phyloP scores from a whole-genome alignment of 2,888 invertebrate species.

The Isoperla grammatica region DNA sequence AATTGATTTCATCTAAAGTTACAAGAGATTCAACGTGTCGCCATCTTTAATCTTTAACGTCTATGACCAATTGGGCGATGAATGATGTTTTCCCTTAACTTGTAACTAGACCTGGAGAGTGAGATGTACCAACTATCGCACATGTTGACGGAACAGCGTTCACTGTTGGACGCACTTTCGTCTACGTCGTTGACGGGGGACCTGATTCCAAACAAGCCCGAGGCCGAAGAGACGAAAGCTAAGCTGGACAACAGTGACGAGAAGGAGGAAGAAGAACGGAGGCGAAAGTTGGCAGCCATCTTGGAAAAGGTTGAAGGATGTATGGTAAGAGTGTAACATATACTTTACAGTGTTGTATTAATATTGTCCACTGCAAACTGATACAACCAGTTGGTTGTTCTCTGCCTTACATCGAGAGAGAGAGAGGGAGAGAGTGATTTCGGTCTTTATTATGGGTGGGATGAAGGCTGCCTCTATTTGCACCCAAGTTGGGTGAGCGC shows the following conservation, averaged over 20 bases:
- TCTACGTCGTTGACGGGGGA: constrained; percentile 59
- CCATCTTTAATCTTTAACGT: no score
- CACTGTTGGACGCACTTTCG: constrained; percentile 68
- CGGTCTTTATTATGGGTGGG: no score
- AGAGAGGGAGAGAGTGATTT: no score
- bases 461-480: no score
- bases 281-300: constrained; percentile 62
- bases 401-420: no score
- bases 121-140: constrained; percentile 98
- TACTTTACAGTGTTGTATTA: no score
- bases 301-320: constrained; percentile 86
- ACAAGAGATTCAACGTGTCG: no score
- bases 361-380: no score
- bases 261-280: constrained; percentile 49
- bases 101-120: constrained; percentile 72
- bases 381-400: no score
- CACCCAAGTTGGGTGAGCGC: no score
- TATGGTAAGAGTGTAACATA: constrained; percentile 56
- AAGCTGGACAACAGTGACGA: constrained; percentile 36
- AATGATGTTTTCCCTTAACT: constrained; percentile 22
- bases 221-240: constrained; percentile 21
- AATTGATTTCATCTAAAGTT: no score
- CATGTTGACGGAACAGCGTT: constrained; percentile 86
- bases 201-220: constrained; percentile 25
- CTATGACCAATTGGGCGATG: no score